Percentiles rank a stretch among this genome's conserved stretches.
phyloP scores from a whole-genome alignment of 2,888 invertebrate species.

The Tinea pellionella region DNA sequence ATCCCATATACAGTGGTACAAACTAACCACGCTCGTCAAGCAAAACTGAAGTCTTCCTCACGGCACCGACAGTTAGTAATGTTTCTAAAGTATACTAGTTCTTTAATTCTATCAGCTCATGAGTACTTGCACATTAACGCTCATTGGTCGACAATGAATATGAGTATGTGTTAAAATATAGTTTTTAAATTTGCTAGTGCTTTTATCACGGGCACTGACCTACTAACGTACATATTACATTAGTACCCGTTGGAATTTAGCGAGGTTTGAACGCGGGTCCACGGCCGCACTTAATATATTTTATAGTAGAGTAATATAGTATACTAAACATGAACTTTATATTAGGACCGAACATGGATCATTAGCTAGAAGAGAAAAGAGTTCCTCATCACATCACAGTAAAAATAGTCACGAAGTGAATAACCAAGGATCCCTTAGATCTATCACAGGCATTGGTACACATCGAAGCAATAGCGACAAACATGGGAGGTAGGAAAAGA shows the following conservation, averaged over 20 bases:
- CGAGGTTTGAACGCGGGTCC: too few species aligned
- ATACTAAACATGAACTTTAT: neutral
- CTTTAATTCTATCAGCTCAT: too few species aligned
- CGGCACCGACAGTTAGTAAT: slow-evolving; percentile 50
- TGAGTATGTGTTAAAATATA: too few species aligned
- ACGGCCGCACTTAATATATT: too few species aligned
- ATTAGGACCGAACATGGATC: slow-evolving; percentile 53
- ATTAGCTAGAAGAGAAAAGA: slow-evolving; percentile 53
- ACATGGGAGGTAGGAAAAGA: slow-evolving; percentile 43
- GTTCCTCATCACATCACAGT: slow-evolving; percentile 40
- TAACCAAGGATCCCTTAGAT: slow-evolving; percentile 69
- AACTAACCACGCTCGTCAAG: slow-evolving; percentile 73
- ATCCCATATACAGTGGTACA: slow-evolving; percentile 91
- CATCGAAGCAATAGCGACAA: slow-evolving; percentile 66
- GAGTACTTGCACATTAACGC: too few species aligned
- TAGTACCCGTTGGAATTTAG: too few species aligned
- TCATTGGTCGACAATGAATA: too few species aligned
- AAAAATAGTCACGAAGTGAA: slow-evolving; percentile 46
- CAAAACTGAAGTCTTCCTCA: slow-evolving; percentile 62
- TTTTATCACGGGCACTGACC: too few species aligned
- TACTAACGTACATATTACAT: too few species aligned
- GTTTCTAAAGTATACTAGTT: too few species aligned
- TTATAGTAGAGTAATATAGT: too few species aligned
- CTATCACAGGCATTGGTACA: slow-evolving; percentile 68
- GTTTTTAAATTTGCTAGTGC: too few species aligned